These are phyloP conservation scores for Agrotis exclamationis DNA, from an alignment of 2,888 invertebrate species.

Conservation along the genomic window DNA sequence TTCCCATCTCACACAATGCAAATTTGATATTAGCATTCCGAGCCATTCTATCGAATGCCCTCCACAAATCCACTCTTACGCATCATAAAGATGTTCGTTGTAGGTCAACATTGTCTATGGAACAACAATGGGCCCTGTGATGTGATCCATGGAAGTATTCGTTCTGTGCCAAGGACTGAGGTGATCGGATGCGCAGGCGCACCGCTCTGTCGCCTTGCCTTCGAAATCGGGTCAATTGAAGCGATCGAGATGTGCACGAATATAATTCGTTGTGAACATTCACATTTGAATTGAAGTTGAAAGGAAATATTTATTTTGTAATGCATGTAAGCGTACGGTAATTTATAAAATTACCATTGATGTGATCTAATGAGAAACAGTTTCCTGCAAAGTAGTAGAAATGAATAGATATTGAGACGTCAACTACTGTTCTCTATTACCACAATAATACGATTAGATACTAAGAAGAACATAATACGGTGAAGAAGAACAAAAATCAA, in stretches of 20 bases:
- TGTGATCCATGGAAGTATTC: slow-evolving; percentile 82
- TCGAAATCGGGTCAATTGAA: slow-evolving; percentile 78
- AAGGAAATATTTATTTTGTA: slow-evolving; percentile 36
- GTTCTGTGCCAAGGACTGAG: slow-evolving; percentile 86
- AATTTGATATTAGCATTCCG: slow-evolving; percentile 62
- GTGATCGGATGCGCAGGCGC: slow-evolving; percentile 79
- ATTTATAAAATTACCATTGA: slow-evolving; percentile 14
- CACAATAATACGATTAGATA: background rate
- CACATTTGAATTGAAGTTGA: slow-evolving; percentile 48
- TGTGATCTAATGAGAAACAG: slow-evolving; percentile 16
- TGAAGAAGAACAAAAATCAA: too few relatives aligned
- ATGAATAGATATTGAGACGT: background rate
- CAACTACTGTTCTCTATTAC: background rate
- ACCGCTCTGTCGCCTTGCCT: slow-evolving; percentile 82
- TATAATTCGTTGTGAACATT: slow-evolving; percentile 43
- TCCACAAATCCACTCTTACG: slow-evolving; percentile 69
- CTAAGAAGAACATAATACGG: background rate
- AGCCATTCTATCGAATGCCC: slow-evolving; percentile 61
- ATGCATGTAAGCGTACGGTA: slow-evolving; percentile 2
- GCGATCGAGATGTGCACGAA: slow-evolving; percentile 58
- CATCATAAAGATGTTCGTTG: slow-evolving; percentile 76
- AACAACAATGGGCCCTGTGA: slow-evolving; percentile 83
- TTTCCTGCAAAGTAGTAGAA: slow-evolving; percentile 15
- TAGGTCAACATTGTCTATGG: slow-evolving; percentile 80
- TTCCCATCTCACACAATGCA: slow-evolving; percentile 48